These are phyloP conservation scores for Halichoeres trimaculatus DNA, from an alignment of 2,113 vertebrate genomes.

Conservation along the genomic window DNA sequence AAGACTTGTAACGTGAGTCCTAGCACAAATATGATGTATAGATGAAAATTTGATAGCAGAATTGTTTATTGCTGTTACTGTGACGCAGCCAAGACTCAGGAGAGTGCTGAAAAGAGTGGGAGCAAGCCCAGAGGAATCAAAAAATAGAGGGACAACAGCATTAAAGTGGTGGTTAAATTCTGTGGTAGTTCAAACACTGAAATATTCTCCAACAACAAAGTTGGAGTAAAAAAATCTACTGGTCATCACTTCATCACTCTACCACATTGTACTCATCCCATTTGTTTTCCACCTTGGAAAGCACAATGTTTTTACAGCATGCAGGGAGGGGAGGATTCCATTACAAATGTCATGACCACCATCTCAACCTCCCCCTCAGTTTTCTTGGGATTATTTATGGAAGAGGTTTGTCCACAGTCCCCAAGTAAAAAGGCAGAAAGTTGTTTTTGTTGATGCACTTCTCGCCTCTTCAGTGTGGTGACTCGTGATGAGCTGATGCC, in stretches of 20 bases:
- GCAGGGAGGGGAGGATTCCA: conserved; percentile 67
- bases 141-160: conserved; percentile 15
- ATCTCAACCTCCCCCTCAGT: conserved; percentile 63
- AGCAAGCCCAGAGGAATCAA: conserved; percentile 28
- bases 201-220: conserved; percentile 46
- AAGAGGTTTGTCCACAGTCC: conserved; percentile 55
- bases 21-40: not conserved
- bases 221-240: conserved; percentile 29
- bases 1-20: not conserved
- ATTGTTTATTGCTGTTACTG: conserved; percentile 31
- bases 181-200: conserved; percentile 35
- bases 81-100: conserved; percentile 23
- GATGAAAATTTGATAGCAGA: not conserved
- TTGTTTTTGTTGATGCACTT: conserved; percentile 78
- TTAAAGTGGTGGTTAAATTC: conserved; percentile 8
- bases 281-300: conserved; percentile 69
- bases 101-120: conserved; percentile 20
- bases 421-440: conserved; percentile 67
- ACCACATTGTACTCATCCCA: conserved; percentile 60
- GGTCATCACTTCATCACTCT: conserved; percentile 52
- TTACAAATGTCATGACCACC: conserved; percentile 75
- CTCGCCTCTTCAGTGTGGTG: conserved; percentile 78
- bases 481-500: conserved; percentile 74
- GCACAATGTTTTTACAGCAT: conserved; percentile 62
- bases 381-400: conserved; percentile 80